Evolutionary conservation across 64 coral and sea anemone species (phyloP).

Genomic region (Pachyseris speciosa): DNA sequence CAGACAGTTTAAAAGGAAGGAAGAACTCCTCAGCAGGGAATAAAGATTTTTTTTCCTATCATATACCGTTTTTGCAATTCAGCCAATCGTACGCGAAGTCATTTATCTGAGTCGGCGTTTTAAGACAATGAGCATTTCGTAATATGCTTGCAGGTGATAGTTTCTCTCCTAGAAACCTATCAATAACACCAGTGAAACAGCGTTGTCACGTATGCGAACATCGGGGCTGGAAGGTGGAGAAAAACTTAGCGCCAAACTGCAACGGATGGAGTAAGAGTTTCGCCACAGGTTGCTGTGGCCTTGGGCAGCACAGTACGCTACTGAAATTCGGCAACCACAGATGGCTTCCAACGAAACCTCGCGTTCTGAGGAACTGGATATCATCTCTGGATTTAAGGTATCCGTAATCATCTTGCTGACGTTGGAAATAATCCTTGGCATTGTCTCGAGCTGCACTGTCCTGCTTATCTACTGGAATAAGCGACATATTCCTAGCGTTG

Average conservation of each 20-base stretch:
- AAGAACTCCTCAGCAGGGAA: background rate
- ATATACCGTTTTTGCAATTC: background rate
- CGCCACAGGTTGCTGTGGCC: background rate
- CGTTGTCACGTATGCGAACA: background rate
- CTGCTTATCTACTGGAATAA: constrained; percentile 86
- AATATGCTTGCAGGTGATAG: constrained; percentile 51
- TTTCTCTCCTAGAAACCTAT: background rate
- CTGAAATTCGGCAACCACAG: background rate
- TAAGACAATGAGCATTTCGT: background rate
- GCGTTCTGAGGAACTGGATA: background rate
- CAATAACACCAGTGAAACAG: background rate
- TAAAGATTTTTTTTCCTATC: background rate
- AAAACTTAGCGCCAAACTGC: background rate
- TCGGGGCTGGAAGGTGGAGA: background rate
- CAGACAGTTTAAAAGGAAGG: too few relatives aligned
- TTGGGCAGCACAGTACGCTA: too few relatives aligned
- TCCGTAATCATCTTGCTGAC: constrained; percentile 48
- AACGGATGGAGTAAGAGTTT: background rate
- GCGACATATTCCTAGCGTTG: constrained; percentile 68
- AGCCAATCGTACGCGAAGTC: background rate
- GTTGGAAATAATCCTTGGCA: constrained; percentile 70
- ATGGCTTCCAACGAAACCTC: constrained; percentile 1
- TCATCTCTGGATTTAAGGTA: constrained; percentile 56
- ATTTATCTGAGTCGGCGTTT: background rate
- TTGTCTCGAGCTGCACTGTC: constrained; percentile 55